These are phyloP conservation scores for Luscinia megarhynchos DNA, from an alignment of 2,797 vertebrate genomes.

Conservation along the genomic window DNA sequence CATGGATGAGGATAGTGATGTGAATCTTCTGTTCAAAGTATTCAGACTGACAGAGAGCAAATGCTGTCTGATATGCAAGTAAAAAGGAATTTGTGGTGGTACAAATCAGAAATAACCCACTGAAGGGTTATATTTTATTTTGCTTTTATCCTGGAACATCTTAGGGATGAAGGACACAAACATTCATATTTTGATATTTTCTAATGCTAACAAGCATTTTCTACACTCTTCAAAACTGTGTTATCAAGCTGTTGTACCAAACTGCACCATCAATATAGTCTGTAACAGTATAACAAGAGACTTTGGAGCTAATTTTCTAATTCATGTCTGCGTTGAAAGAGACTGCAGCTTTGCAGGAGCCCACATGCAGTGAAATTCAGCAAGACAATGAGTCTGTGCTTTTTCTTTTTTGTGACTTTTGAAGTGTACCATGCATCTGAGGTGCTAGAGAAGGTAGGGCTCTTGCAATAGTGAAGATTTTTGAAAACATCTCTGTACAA, in stretches of 20 bases:
- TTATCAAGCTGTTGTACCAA: neutral
- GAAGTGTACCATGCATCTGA: neutral
- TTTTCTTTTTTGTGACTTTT: neutral
- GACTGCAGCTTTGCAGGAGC: neutral
- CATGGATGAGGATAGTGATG: neutral
- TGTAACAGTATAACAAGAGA: neutral
- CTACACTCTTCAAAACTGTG: neutral
- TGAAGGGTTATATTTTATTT: neutral
- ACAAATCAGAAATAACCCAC: neutral
- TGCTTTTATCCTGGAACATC: neutral
- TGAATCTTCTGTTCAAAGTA: neutral
- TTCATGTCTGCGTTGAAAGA: neutral
- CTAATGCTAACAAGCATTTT: neutral
- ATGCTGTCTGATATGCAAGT: neutral
- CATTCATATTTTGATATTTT: neutral
- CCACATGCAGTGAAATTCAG: neutral
- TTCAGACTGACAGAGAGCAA: neutral
- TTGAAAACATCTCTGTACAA: neutral
- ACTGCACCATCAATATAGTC: neutral
- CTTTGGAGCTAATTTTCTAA: neutral
- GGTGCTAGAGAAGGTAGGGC: neutral
- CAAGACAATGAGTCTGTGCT: neutral
- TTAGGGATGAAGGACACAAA: neutral
- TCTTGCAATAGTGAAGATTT: neutral
- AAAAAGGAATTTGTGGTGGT: neutral